phyloP scores from a whole-genome alignment of 2,797 vertebrate species.

The Iguana delicatissima region DNA sequence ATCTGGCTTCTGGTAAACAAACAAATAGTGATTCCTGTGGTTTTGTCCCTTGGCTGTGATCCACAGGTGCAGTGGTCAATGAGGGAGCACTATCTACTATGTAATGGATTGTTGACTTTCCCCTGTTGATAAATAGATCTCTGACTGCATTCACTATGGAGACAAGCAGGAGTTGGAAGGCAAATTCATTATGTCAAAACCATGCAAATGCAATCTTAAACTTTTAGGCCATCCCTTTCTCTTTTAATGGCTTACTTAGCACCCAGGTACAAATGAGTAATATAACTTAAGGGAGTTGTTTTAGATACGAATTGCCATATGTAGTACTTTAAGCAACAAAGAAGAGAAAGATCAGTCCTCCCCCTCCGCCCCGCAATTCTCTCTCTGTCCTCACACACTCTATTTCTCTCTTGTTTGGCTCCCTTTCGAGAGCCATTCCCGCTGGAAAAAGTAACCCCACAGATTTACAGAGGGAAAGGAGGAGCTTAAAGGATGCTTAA shows the following conservation, averaged over 20 bases:
- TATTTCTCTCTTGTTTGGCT: background rate
- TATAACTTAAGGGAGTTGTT: constrained; percentile 9
- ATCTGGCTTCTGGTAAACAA: constrained; percentile 45
- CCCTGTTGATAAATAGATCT: constrained; percentile 32
- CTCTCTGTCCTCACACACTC: background rate
- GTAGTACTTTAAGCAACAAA: background rate
- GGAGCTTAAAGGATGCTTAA: background rate
- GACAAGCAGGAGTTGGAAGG: constrained; percentile 45
- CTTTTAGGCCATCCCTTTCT: constrained; percentile 37
- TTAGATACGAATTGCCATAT: constrained; percentile 14
- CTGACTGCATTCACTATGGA: constrained; percentile 58
- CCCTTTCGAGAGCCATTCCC: constrained; percentile 2
- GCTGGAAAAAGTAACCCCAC: background rate
- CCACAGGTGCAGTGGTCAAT: constrained; percentile 30
- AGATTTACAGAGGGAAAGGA: background rate
- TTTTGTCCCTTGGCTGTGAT: constrained; percentile 48
- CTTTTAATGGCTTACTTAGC: constrained; percentile 55
- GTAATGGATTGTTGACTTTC: constrained; percentile 32
- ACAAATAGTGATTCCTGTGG: constrained; percentile 34
- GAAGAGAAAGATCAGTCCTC: background rate
- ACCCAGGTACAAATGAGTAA: constrained; percentile 35
- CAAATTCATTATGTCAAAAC: constrained; percentile 39
- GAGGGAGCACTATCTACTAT: constrained; percentile 33
- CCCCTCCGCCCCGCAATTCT: background rate
- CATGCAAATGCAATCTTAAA: constrained; percentile 50